A percentile compares a stretch with the other conserved stretches of the same genome.
Conservation (phyloP, 2,113 vertebrate genomes). For the Stegastes partitus region DNA sequence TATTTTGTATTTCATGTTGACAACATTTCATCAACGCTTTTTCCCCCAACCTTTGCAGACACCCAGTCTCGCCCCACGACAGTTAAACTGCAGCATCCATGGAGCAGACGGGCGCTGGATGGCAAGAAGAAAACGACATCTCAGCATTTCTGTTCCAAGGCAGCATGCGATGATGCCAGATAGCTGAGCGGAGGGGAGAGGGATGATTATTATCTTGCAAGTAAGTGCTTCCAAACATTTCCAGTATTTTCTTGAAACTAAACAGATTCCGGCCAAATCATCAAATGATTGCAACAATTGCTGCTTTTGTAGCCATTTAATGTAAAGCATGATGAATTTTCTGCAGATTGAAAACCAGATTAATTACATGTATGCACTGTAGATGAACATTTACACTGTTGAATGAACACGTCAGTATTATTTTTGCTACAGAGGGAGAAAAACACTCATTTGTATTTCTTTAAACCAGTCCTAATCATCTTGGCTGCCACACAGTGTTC, state of each 20-base stretch:
- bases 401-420: too few species aligned
- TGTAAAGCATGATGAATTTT: too few species aligned
- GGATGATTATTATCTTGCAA: constrained; percentile 12
- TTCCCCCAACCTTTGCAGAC: neutral
- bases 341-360: too few species aligned
- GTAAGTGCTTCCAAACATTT: neutral
- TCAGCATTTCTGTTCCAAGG: constrained; percentile 1
- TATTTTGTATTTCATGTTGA: neutral
- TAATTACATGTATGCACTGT: too few species aligned
- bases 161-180: constrained; percentile 22
- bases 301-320: too few species aligned
- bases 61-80: neutral
- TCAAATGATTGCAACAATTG: neutral
- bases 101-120: constrained; percentile 6
- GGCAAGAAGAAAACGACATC: neutral
- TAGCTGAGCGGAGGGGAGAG: neutral
- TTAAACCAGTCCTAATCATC: too few species aligned
- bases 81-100: constrained; percentile 2
- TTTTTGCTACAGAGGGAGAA: too few species aligned
- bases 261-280: neutral
- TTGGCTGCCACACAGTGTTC: too few species aligned
- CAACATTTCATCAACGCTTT: neutral
- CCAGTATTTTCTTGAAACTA: neutral
- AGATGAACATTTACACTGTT: too few species aligned
- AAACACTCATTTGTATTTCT: too few species aligned